Conservation (phyloP, 2,888 invertebrate species). For the Pachymerium ferrugineum region DNA sequence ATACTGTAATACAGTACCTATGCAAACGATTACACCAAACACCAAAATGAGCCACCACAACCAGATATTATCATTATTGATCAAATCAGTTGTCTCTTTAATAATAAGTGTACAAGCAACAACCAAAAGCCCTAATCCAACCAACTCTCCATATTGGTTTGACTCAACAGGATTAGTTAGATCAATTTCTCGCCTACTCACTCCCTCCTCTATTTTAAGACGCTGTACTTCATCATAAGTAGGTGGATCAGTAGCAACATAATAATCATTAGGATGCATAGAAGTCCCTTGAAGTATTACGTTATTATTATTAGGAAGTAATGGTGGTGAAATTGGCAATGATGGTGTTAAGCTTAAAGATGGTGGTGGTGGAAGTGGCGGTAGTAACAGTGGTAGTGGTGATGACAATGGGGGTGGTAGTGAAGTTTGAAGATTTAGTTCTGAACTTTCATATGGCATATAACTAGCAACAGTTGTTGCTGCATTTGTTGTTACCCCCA, state of each 20-base stretch:
- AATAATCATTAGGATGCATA: constrained; percentile 75
- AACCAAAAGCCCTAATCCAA: constrained; percentile 85
- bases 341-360: too few species aligned
- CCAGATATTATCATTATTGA: constrained; percentile 83
- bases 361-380: too few species aligned
- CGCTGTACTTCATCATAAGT: constrained; percentile 88
- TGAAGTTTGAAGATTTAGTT: neutral
- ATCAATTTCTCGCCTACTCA: constrained; percentile 29
- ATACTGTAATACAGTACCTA: constrained; percentile 79
- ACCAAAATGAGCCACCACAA: constrained; percentile 89
- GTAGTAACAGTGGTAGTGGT: too few species aligned
- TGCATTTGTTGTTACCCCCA: too few species aligned
- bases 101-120: constrained; percentile 94
- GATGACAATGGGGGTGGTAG: neutral
- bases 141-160: constrained; percentile 79
- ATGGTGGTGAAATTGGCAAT: too few species aligned
- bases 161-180: constrained; percentile 64
- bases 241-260: constrained; percentile 76
- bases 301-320: too few species aligned
- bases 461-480: neutral
- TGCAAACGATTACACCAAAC: constrained; percentile 79
- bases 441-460: neutral
- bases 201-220: constrained; percentile 61
- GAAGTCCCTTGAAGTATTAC: constrained; percentile 1
- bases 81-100: constrained; percentile 77